These are phyloP conservation scores for Hypsopygia costalis DNA, from an alignment of 2,888 invertebrate species.

Conservation along the genomic window DNA sequence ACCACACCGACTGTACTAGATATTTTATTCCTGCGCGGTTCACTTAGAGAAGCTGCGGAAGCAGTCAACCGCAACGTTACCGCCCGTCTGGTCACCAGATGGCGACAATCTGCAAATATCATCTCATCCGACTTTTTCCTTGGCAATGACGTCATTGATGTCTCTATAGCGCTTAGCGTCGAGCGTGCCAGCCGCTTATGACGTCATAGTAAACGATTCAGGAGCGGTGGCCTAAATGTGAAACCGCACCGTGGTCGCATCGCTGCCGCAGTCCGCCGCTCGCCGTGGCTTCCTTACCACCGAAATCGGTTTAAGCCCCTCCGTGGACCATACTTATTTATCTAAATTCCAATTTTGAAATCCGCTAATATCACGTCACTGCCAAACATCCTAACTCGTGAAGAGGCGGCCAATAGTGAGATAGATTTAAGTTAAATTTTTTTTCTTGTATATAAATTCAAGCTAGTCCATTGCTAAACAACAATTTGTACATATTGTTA, in stretches of 20 bases:
- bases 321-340: conserved; percentile 32
- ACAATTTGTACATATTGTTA: conserved; percentile 6
- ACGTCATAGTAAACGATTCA: conserved; percentile 45
- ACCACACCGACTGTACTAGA: conserved; percentile 84
- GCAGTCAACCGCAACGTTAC: conserved; percentile 85
- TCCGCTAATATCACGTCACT: conserved; percentile 35
- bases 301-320: conserved; percentile 31
- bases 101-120: conserved; percentile 85
- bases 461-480: conserved; percentile 48
- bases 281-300: conserved; percentile 45
- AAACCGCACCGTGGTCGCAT: conserved; percentile 25
- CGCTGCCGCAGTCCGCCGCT: conserved; percentile 30
- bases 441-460: conserved; percentile 31
- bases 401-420: conserved; percentile 46
- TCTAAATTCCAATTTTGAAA: conserved; percentile 25
- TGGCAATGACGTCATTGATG: conserved; percentile 85
- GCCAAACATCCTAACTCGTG: conserved; percentile 36
- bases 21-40: conserved; percentile 81
- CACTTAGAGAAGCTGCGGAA: conserved; percentile 83
- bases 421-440: conserved; percentile 44
- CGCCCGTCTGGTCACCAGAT: conserved; percentile 83
- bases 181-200: conserved; percentile 66
- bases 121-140: conserved; percentile 88
- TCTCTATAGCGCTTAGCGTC: conserved; percentile 78
- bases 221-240: conserved; percentile 53